These are phyloP conservation scores for Eucera pruinosa DNA, from an alignment of 2,888 invertebrate species.

Conservation along the genomic window DNA sequence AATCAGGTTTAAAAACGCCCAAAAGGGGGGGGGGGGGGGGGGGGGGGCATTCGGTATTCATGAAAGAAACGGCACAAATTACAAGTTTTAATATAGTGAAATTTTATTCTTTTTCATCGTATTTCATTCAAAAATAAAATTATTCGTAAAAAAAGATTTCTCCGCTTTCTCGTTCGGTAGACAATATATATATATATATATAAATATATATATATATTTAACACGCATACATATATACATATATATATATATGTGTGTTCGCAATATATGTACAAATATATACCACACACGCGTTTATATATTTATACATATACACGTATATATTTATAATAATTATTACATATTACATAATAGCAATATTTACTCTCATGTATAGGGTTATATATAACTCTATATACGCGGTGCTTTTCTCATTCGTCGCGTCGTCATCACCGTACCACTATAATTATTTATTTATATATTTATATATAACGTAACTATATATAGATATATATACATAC, in stretches of 20 bases:
- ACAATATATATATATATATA: slow-evolving; percentile 74
- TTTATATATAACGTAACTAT: slow-evolving; percentile 4
- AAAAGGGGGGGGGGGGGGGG: too few relatives aligned
- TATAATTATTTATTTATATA: slow-evolving; percentile 60
- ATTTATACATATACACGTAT: slow-evolving; percentile 54
- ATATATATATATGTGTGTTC: slow-evolving; percentile 61
- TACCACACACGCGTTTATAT: slow-evolving; percentile 61
- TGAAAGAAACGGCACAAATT: slow-evolving; percentile 21
- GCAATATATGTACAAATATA: slow-evolving; percentile 43
- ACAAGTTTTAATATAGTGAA: slow-evolving; percentile 77
- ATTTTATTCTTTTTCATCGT: slow-evolving; percentile 80
- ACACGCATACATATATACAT: slow-evolving; percentile 64
- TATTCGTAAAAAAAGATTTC: slow-evolving; percentile 84
- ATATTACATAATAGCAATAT: slow-evolving; percentile 63
- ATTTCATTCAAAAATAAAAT: slow-evolving; percentile 84
- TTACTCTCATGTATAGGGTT: slow-evolving; percentile 68
- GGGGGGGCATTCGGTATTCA: background rate
- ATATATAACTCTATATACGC: slow-evolving; percentile 66
- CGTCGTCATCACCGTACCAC: slow-evolving; percentile 65
- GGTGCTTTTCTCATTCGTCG: slow-evolving; percentile 64
- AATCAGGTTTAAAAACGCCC: too few relatives aligned
- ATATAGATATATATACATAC: slow-evolving; percentile 10
- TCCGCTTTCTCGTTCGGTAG: slow-evolving; percentile 77
- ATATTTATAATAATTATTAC: slow-evolving; percentile 58
- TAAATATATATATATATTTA: slow-evolving; percentile 47